phyloP scores from a whole-genome alignment of 1,140 invertebrate species.

The Hyles vespertilio region DNA sequence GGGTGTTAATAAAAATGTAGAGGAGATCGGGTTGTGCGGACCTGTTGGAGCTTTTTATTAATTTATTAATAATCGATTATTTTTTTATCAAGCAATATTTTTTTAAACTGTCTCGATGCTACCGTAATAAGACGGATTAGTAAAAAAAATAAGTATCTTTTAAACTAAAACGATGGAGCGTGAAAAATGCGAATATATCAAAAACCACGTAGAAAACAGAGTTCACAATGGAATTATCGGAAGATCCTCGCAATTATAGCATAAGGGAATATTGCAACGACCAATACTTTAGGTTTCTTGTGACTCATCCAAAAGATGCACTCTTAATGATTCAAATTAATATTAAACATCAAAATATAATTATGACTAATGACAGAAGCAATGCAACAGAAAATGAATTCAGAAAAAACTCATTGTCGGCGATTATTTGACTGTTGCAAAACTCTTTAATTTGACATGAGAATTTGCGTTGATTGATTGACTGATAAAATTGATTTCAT shows the following conservation, averaged over 20 bases:
- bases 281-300: too few species aligned
- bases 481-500: neutral
- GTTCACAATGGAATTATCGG: neutral
- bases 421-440: conserved; percentile 1
- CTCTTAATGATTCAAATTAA: neutral
- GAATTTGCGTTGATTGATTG: conserved; percentile 4
- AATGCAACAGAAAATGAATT: conserved; percentile 1
- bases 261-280: too few species aligned
- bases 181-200: neutral
- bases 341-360: neutral
- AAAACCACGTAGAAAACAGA: neutral
- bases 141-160: neutral
- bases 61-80: too few species aligned
- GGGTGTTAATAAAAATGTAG: conserved; percentile 75
- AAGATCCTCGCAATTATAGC: too few species aligned
- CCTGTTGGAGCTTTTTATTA: neutral
- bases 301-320: neutral
- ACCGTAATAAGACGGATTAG: neutral
- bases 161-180: neutral
- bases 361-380: conserved; percentile 8
- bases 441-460: too few species aligned
- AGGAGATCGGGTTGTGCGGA: conserved; percentile 31
- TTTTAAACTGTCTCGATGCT: too few species aligned
- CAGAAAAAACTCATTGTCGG: conserved; percentile 3
- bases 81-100: too few species aligned